A percentile compares a stretch with the other conserved stretches of the same genome.
Evolutionary conservation across 2,113 vertebrate species (phyloP).

Genomic region (Mandrillus leucophaeus): DNA sequence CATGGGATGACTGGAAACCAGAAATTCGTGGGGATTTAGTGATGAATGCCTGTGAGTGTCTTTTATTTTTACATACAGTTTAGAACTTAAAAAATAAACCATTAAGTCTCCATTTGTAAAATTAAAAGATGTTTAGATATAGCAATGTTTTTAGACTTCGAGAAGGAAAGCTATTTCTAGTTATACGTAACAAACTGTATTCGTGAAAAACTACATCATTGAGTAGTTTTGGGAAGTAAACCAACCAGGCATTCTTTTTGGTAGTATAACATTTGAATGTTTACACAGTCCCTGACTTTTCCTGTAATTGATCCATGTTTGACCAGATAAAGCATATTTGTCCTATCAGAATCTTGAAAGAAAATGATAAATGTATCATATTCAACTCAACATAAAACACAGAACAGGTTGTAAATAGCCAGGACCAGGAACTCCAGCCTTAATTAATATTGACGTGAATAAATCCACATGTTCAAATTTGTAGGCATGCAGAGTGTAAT

Average conservation of each 20-base stretch:
- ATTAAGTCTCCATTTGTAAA: neutral
- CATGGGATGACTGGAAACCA: constrained; percentile 99
- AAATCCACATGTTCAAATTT: neutral
- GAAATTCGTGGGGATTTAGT: constrained; percentile 94
- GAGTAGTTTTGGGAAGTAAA: neutral
- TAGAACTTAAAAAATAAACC: neutral
- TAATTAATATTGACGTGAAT: neutral
- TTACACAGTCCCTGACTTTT: neutral
- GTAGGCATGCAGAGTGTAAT: neutral
- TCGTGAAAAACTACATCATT: neutral
- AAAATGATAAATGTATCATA: neutral
- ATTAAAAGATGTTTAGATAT: neutral
- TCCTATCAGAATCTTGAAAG: neutral
- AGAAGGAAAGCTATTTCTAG: neutral
- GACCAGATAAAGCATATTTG: neutral
- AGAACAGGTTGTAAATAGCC: neutral
- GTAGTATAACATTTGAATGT: neutral
- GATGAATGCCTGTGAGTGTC: constrained; percentile 97
- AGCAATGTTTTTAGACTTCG: neutral
- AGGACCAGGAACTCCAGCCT: neutral
- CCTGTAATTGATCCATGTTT: neutral
- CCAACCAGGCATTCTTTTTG: neutral
- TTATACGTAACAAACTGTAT: neutral
- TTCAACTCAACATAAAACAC: neutral
- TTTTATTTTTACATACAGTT: constrained; percentile 1